These are phyloP conservation scores for Physocephala rufipes DNA, from an alignment of 2,888 invertebrate genomes.

Conservation along the genomic window DNA sequence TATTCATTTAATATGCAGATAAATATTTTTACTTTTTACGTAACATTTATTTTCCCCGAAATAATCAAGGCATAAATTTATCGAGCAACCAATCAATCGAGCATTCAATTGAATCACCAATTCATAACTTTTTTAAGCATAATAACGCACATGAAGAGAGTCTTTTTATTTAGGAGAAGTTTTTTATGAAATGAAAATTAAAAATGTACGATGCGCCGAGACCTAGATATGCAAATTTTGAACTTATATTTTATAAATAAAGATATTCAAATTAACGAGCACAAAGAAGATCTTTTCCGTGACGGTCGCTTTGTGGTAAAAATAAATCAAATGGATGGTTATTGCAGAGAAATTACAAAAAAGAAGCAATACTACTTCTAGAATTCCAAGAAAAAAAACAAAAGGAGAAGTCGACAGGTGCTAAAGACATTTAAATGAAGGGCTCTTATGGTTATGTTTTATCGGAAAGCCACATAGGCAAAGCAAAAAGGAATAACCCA, in stretches of 20 bases:
- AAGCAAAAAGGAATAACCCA: no score
- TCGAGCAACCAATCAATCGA: no score
- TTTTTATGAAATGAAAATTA: constrained; percentile 50
- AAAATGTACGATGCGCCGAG: constrained; percentile 53
- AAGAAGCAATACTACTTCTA: constrained; percentile 8
- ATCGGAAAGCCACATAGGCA: no score
- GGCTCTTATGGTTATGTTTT: not conserved
- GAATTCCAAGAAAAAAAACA: constrained; percentile 27
- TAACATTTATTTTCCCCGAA: not conserved
- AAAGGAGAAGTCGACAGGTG: constrained; percentile 28
- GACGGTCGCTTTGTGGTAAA: constrained; percentile 30
- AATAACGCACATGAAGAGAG: constrained; percentile 24
- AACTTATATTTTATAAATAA: constrained; percentile 45
- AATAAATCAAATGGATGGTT: not conserved
- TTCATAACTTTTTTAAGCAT: no score
- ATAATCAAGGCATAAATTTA: not conserved
- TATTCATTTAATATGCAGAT: no score
- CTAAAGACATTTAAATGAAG: constrained; percentile 7
- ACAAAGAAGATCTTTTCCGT: not conserved
- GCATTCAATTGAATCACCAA: no score
- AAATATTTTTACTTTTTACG: not conserved
- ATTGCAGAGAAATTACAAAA: not conserved
- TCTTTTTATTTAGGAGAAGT: not conserved
- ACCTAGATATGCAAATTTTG: constrained; percentile 63
- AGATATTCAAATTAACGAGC: no score